These are phyloP conservation scores for Miichthys miiuy DNA, from an alignment of 2,797 vertebrate genomes.

Conservation along the genomic window DNA sequence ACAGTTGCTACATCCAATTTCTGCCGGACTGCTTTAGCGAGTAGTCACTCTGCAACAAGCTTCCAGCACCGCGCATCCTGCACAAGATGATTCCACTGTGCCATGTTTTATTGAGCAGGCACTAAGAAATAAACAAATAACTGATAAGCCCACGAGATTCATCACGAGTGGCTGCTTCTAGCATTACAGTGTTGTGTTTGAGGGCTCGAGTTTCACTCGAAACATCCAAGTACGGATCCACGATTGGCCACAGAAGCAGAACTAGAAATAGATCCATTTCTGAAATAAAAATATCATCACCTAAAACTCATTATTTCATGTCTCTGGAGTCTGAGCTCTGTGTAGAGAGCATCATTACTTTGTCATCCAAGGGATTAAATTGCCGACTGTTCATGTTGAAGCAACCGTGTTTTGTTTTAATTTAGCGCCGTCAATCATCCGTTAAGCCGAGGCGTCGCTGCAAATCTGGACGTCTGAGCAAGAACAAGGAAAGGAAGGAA, in stretches of 20 bases:
- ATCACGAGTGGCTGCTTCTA: background rate
- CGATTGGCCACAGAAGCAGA: constrained; percentile 1
- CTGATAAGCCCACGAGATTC: too few species aligned
- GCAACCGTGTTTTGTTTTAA: constrained; percentile 57
- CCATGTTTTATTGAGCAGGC: background rate
- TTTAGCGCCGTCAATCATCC: constrained; percentile 57
- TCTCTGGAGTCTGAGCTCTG: background rate
- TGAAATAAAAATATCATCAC: constrained; percentile 28
- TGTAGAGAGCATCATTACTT: constrained; percentile 7
- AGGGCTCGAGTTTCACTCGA: background rate
- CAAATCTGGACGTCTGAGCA: constrained; percentile 10
- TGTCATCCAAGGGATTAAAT: constrained; percentile 31
- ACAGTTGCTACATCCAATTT: background rate
- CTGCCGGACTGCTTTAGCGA: background rate
- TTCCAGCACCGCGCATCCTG: background rate
- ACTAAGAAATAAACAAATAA: background rate
- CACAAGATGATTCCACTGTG: too few species aligned
- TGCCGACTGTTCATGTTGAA: constrained; percentile 21
- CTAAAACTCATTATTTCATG: constrained; percentile 24
- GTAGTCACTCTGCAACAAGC: background rate
- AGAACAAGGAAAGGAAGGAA: constrained; percentile 23
- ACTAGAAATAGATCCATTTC: constrained; percentile 23
- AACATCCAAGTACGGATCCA: background rate
- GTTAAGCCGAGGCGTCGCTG: background rate
- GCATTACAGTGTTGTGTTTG: background rate